phyloP scores from a whole-genome alignment of 2,113 vertebrate genomes.

The Peromyscus californicus region DNA sequence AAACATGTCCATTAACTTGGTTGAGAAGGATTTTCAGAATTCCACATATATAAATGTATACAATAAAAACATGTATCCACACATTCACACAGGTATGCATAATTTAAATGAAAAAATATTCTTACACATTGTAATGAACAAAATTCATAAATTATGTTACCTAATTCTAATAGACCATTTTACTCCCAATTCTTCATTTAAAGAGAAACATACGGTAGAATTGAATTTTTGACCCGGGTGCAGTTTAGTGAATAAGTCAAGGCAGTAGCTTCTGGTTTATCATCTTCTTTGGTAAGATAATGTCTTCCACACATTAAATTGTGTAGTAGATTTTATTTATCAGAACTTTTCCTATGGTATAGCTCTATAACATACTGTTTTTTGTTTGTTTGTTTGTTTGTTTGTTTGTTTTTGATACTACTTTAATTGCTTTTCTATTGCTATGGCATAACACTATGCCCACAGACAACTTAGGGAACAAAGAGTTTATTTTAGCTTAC shows the following conservation, averaged over 20 bases:
- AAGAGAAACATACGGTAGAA: slow-evolving; percentile 5
- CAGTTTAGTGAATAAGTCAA: slow-evolving; percentile 6
- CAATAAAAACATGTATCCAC: neutral
- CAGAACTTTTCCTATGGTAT: neutral
- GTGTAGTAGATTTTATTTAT: neutral
- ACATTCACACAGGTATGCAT: neutral
- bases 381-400: neutral
- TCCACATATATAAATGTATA: neutral
- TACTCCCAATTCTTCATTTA: neutral
- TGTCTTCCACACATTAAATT: slow-evolving; percentile 2
- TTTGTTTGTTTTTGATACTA: neutral
- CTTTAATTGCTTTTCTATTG: neutral
- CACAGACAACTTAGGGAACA: neutral
- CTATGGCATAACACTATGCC: neutral
- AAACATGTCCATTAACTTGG: neutral
- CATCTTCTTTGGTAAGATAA: neutral
- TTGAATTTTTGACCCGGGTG: neutral
- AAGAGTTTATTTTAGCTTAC: neutral
- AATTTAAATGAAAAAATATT: neutral
- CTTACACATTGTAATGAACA: neutral
- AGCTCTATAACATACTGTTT: neutral
- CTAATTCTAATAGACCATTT: neutral
- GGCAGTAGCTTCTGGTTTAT: neutral
- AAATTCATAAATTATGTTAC: neutral
- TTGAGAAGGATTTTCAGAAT: neutral